A percentile compares a stretch with the other conserved stretches of the same genome.
Conservation (phyloP, 2,113 vertebrate genomes). For the Ceratotherium simum region DNA sequence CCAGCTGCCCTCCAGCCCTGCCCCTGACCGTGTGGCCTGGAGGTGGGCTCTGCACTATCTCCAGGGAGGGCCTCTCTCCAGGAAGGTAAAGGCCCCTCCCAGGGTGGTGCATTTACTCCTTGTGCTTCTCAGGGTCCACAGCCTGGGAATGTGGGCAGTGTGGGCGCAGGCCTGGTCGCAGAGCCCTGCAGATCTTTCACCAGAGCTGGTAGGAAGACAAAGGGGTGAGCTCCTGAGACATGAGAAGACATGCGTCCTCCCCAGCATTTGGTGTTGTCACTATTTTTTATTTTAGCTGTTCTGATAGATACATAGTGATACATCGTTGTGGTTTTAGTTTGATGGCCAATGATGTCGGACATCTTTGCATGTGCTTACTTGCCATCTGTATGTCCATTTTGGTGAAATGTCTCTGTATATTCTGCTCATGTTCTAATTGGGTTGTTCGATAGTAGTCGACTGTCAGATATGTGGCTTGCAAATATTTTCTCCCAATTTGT, state of each 20-base stretch:
- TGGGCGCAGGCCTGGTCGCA: not conserved
- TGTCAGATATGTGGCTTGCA: too few species aligned
- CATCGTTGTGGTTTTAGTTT: accelerated
- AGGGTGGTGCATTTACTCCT: accelerated
- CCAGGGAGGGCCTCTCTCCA: not conserved
- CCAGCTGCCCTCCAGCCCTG: not conserved
- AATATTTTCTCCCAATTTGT: not conserved
- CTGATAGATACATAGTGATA: accelerated
- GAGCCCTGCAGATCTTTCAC: not conserved
- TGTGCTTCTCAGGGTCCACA: not conserved
- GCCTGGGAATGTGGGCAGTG: not conserved
- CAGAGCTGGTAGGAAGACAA: not conserved
- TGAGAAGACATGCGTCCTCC: not conserved
- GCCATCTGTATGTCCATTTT: not conserved
- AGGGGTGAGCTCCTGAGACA: accelerated
- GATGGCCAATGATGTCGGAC: accelerated
- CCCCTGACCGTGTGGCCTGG: not conserved
- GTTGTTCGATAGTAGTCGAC: not conserved
- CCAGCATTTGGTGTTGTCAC: not conserved
- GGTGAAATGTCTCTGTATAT: not conserved
- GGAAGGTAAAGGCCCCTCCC: too few species aligned
- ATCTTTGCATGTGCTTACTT: accelerated
- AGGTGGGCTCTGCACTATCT: not conserved
- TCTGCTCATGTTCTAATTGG: not conserved
- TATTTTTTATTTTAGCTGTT: accelerated